phyloP scores from a whole-genome alignment of 2,113 vertebrate species.

The Nesogale talazaci region DNA sequence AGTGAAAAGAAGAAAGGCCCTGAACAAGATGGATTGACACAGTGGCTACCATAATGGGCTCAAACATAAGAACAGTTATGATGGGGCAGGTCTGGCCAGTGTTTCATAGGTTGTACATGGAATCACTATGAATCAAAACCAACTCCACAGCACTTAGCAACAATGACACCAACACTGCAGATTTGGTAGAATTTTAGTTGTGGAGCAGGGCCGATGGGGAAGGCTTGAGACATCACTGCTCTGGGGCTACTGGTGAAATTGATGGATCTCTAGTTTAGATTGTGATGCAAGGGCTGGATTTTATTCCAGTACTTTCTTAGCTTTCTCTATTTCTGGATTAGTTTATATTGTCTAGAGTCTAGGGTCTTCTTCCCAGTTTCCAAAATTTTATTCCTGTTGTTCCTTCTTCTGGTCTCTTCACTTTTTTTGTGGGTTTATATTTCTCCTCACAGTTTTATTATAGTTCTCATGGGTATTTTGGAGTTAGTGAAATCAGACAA shows the following conservation, averaged over 20 bases:
- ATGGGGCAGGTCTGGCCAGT: no score
- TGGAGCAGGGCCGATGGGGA: no score
- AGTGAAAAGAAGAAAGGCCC: no score
- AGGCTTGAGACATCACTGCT: not conserved
- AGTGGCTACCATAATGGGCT: no score
- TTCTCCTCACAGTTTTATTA: no score
- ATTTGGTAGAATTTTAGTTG: not conserved
- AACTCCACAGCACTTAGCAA: no score
- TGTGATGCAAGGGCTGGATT: not conserved
- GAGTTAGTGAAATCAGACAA: no score
- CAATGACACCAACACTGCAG: not conserved
- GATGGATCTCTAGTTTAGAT: not conserved
- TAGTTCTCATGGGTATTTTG: no score
- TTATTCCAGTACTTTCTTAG: not conserved
- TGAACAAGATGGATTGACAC: no score
- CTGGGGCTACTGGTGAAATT: not conserved
- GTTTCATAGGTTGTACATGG: no score
- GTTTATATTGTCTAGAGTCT: not conserved
- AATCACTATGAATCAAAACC: no score
- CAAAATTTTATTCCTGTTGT: not conserved
- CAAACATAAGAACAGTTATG: no score
- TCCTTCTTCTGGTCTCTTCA: not conserved
- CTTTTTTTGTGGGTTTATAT: not conserved
- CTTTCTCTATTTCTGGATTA: not conserved
- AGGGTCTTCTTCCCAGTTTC: not conserved